Conservation (phyloP, 1,140 invertebrate genomes). For the Oncopodura yosiiana region DNA sequence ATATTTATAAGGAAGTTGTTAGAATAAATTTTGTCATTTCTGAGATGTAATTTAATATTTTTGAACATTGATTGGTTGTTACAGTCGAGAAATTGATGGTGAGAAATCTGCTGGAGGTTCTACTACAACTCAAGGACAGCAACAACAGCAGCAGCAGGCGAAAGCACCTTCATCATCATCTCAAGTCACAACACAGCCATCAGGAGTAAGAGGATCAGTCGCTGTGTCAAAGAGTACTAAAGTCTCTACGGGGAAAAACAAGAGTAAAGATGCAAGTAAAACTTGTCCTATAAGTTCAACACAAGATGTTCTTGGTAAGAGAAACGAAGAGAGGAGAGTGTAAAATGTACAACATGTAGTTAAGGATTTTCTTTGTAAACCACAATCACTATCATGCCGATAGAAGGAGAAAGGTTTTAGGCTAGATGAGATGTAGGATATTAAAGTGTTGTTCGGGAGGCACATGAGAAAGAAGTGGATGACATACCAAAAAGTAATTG, state of each 20-base stretch:
- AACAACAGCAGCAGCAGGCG: background rate
- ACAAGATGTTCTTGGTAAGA: conserved; percentile 11
- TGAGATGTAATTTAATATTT: too few relatives aligned
- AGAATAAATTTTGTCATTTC: too few relatives aligned
- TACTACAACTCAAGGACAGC: background rate
- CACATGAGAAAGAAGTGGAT: too few relatives aligned
- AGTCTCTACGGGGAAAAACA: conserved; percentile 17
- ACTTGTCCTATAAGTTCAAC: background rate
- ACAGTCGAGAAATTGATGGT: conserved; percentile 26
- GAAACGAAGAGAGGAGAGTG: too few relatives aligned
- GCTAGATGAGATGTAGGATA: too few relatives aligned
- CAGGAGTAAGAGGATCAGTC: too few relatives aligned
- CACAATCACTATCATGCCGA: too few relatives aligned
- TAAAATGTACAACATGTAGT: background rate
- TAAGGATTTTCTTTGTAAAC: background rate
- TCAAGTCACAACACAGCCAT: background rate
- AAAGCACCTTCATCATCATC: background rate
- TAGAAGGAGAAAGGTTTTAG: too few relatives aligned
- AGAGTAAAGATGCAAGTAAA: conserved; percentile 7
- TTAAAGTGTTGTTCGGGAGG: too few relatives aligned
- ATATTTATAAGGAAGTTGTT: too few relatives aligned
- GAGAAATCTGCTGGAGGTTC: conserved; percentile 16
- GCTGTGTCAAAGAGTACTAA: conserved; percentile 4
- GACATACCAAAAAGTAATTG: too few relatives aligned
- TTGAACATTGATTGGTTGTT: background rate